Evolutionary conservation across 2,113 vertebrate genomes (phyloP).

Genomic region (Fregetta grallaria): DNA sequence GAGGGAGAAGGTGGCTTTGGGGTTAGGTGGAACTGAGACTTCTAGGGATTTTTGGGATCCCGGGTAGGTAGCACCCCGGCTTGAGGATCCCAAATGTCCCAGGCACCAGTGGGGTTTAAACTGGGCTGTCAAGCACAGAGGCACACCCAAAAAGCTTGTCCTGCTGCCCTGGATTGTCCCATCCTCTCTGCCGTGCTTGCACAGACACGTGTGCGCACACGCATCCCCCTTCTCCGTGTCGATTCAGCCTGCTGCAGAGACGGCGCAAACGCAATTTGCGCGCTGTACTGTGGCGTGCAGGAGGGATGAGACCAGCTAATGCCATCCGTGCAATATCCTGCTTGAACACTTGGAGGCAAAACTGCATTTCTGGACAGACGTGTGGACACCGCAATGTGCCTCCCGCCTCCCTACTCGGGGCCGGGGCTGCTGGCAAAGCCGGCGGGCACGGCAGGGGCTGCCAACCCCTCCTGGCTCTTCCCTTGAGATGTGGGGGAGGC

Average conservation of each 20-base stretch:
- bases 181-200: not conserved
- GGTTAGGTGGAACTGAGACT: not conserved
- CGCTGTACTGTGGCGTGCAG: accelerated
- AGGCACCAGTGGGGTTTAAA: not conserved
- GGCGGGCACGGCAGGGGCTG: not conserved
- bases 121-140: not conserved
- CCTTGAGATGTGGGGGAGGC: accelerated
- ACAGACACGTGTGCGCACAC: accelerated
- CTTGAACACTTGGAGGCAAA: constrained; percentile 1
- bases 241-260: not conserved
- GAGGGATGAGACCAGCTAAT: accelerated
- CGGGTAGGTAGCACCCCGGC: not conserved
- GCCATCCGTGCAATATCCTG: not conserved
- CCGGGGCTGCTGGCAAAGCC: not conserved
- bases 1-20: not conserved
- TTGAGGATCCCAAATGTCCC: not conserved
- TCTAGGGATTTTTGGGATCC: not conserved
- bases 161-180: not conserved
- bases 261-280: accelerated
- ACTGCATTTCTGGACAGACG: not conserved
- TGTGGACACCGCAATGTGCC: accelerated
- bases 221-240: accelerated
- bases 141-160: not conserved
- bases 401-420: not conserved
- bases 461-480: not conserved